Percentiles rank a stretch among this genome's conserved stretches.
These are phyloP conservation scores for Xyrichtys novacula DNA, from an alignment of 2,797 vertebrate species.

Conservation along the genomic window DNA sequence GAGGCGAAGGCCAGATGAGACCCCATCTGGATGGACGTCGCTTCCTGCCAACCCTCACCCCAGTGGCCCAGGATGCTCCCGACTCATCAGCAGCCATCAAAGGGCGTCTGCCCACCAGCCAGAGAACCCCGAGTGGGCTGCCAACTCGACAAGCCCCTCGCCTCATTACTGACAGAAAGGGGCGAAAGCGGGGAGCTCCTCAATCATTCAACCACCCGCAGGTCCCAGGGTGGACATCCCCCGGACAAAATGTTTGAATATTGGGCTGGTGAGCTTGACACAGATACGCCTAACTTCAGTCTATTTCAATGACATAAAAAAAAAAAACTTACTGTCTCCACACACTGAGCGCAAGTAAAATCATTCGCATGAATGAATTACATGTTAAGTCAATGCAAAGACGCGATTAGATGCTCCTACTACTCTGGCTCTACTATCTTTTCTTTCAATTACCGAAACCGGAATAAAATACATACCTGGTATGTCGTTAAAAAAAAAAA, in stretches of 20 bases:
- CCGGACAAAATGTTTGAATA: slow-evolving; percentile 17
- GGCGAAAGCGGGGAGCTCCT: slow-evolving; percentile 55
- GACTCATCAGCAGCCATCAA: slow-evolving; percentile 78
- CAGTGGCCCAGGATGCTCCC: slow-evolving; percentile 61
- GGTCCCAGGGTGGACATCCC: slow-evolving; percentile 33
- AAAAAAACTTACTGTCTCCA: too few relatives aligned
- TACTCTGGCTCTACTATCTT: too few relatives aligned
- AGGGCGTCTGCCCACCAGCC: slow-evolving; percentile 68
- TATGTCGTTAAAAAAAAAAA: too few relatives aligned
- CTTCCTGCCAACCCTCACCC: slow-evolving; percentile 76
- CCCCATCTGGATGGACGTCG: slow-evolving; percentile 80
- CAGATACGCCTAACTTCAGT: neutral
- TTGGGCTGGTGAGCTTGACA: slow-evolving; percentile 12
- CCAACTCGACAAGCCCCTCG: slow-evolving; percentile 53
- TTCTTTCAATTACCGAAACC: too few relatives aligned
- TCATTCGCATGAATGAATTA: too few relatives aligned
- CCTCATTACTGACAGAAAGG: slow-evolving; percentile 73
- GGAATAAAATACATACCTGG: too few relatives aligned
- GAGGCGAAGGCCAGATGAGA: slow-evolving; percentile 67
- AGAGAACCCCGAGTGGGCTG: slow-evolving; percentile 64
- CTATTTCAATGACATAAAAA: too few relatives aligned
- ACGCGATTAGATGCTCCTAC: too few relatives aligned
- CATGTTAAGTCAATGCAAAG: too few relatives aligned
- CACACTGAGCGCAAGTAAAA: neutral
- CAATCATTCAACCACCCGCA: slow-evolving; percentile 62